Base-by-base conservation (phyloP, 2,888 invertebrate genomes). In the Protodeltote pygarga region DNA sequence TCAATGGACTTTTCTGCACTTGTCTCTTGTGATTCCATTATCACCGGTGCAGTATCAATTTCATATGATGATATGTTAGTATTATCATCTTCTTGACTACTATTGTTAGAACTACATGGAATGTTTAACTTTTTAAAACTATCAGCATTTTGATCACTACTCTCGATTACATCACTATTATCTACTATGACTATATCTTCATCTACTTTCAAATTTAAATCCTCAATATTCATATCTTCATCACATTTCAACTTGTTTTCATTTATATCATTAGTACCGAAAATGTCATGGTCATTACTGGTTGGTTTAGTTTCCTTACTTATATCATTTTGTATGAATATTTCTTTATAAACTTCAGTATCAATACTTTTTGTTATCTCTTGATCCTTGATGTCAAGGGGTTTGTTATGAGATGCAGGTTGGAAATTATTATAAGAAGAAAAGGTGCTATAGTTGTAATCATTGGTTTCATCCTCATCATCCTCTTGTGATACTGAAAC, bases 401-500 rank as follows among this genome's bases (percentile, higher is more conserved):
- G 54, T 42, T 58, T 64, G 46, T 48, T 54, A 38, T 65, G 49
- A 51, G 54, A 47, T 33, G 44, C 37, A 28, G 80, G 52, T 57
- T 80, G 72, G 61, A 78, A 82, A 50, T 80, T 72, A 57, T 74
- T 78, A 51, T 76, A 87, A 28, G 81, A 76, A 41, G 85, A 73
- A 71, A 80, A 89, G 61, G 75, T 79, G 42, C 79, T 81, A 76
- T 82, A 91, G 51, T 81, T 81, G 73, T 83, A 92, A 35, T 78
- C 79, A 73, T 76, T 73, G 31, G 77, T 77, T 28, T 87, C 87
- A 46, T 88, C 87, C 49, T 89, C 89, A 49, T 89, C 90, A 29
- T 87, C 87, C 37, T 90, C 89, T 73, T 89, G 89, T 46, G 92
- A 89, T 52, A 88, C 92, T 92, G 77, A 33, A 81, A 83, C 40